A percentile compares a stretch with the other conserved stretches of the same genome.
Evolutionary conservation across 2,113 vertebrate genomes (phyloP).

Genomic region (Salvelinus alpinus): DNA sequence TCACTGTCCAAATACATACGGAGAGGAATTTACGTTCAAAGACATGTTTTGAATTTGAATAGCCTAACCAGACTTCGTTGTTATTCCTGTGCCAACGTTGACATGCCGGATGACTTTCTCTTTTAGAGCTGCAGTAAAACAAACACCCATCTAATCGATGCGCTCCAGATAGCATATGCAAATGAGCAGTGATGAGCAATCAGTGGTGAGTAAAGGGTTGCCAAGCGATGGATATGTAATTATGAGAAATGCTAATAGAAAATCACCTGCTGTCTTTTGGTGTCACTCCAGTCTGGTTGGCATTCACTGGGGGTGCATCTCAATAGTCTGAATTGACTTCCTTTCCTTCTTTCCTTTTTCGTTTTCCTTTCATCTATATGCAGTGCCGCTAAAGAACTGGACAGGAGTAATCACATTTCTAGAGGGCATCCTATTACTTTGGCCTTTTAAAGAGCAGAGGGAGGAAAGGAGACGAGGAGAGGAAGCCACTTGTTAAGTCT

Average conservation of each 20-base stretch:
- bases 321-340: not conserved
- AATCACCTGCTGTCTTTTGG: too few relatives aligned
- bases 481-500: too few relatives aligned
- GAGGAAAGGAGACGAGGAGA: not conserved
- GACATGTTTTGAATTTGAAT: not conserved
- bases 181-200: slow-evolving; percentile 54
- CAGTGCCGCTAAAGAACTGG: too few relatives aligned
- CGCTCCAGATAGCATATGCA: slow-evolving; percentile 36
- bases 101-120: not conserved
- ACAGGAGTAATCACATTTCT: not conserved
- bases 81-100: slow-evolving; percentile 23
- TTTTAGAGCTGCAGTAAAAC: slow-evolving; percentile 21
- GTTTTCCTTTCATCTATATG: not conserved
- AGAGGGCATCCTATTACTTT: not conserved
- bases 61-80: slow-evolving; percentile 2
- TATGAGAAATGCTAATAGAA: not conserved
- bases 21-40: too few relatives aligned
- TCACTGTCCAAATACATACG: too few relatives aligned
- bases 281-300: too few relatives aligned
- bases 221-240: not conserved
- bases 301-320: not conserved
- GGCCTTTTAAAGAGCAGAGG: too few relatives aligned
- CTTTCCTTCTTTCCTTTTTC: not conserved
- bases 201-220: slow-evolving; percentile 25
- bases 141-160: slow-evolving; percentile 33